These are phyloP conservation scores for Phalacrocorax carbo DNA, from an alignment of 2,113 vertebrate species.

Conservation along the genomic window DNA sequence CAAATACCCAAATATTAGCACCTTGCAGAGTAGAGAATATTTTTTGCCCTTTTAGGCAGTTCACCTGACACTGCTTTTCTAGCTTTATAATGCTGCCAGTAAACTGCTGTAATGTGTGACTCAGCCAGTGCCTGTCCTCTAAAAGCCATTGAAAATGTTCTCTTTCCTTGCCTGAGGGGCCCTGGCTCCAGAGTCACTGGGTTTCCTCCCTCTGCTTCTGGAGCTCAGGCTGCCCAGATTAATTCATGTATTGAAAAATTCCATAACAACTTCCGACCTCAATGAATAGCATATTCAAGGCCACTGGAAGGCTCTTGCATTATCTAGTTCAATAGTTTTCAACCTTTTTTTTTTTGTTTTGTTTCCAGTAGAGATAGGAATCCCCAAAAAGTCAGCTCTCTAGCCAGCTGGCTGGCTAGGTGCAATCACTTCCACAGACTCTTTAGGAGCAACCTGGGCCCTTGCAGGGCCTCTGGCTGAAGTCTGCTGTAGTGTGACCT, in stretches of 20 bases:
- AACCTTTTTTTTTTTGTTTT: not conserved
- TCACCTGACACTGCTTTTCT: slow-evolving; percentile 13
- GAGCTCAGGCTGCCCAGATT: slow-evolving; percentile 29
- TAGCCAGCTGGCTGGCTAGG: not conserved
- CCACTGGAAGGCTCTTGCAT: slow-evolving; percentile 31
- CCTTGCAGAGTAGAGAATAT: not conserved
- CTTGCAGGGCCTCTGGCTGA: not conserved
- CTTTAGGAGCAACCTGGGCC: not conserved
- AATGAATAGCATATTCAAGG: slow-evolving; percentile 47
- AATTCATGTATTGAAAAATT: slow-evolving; percentile 50
- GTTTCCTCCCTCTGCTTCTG: slow-evolving; percentile 33
- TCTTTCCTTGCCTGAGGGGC: not conserved
- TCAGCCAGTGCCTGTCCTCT: not conserved
- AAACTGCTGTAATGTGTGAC: not conserved
- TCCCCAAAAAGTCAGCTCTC: not conserved
- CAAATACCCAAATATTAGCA: not conserved
- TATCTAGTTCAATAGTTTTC: slow-evolving; percentile 14
- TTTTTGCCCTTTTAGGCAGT: not conserved
- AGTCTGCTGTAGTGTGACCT: not conserved
- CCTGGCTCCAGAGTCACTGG: not conserved
- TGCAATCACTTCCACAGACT: not conserved
- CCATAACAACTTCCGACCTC: slow-evolving; percentile 33
- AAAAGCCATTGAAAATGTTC: slow-evolving; percentile 10
- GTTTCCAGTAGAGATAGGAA: not conserved
- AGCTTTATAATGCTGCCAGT: not conserved